Conservation (phyloP, 2,888 invertebrate species). For the Harpalus rubripes region DNA sequence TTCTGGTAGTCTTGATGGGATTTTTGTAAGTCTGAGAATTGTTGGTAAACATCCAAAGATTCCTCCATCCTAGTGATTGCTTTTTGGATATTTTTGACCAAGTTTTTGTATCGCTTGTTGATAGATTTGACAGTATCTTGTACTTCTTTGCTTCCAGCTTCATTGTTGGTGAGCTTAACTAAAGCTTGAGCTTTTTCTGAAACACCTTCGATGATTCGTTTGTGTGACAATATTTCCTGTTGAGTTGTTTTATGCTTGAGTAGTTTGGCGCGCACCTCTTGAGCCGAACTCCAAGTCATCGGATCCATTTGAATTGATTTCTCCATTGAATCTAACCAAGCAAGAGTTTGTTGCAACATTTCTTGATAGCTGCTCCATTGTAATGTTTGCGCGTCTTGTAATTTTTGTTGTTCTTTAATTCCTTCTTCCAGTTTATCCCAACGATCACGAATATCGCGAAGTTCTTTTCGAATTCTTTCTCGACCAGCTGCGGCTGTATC, state of each 20-base stretch:
- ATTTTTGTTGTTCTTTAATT: conserved; percentile 90
- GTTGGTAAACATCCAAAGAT: conserved; percentile 89
- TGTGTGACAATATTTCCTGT: conserved; percentile 94
- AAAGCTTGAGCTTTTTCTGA: conserved; percentile 91
- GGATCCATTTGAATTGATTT: conserved; percentile 87
- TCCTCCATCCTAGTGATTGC: conserved; percentile 87
- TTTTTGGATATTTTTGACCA: conserved; percentile 83
- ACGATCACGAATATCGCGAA: conserved; percentile 88
- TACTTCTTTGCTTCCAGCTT: conserved; percentile 82
- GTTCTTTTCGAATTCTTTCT: conserved; percentile 91
- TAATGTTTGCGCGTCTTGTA: conserved; percentile 89
- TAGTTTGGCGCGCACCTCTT: conserved; percentile 91
- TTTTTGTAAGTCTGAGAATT: conserved; percentile 92
- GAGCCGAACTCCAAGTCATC: conserved; percentile 86
- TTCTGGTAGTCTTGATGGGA: conserved; percentile 94
- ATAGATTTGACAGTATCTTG: conserved; percentile 86
- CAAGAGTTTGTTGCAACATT: conserved; percentile 87
- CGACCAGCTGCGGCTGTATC: conserved; percentile 95
- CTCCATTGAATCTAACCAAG: conserved; percentile 93
- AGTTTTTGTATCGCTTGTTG: conserved; percentile 86
- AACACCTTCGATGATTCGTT: conserved; percentile 93
- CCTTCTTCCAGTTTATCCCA: conserved; percentile 94
- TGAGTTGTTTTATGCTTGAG: conserved; percentile 91
- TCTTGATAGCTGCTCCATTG: conserved; percentile 94
- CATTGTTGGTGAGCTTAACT: conserved; percentile 81